Base-by-base conservation (phyloP, 2,888 invertebrate species). In the Pimpla rufipes region DNA sequence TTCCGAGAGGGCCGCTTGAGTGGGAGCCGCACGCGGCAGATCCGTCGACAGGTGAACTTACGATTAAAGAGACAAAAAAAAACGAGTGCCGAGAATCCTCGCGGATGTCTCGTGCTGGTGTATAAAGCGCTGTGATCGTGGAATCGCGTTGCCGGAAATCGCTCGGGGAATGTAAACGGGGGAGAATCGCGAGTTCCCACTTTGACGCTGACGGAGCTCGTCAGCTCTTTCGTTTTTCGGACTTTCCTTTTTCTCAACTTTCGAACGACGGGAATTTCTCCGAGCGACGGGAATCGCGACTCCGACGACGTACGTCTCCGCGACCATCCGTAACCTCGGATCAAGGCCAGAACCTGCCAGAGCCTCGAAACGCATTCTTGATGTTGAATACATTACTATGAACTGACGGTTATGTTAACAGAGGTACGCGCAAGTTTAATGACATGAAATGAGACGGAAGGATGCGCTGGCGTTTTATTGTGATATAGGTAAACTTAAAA, bases 281-380 rank as follows among this genome's bases (percentile, higher is more conserved):
- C 50, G 47, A 47, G 37, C 50, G 62, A 62, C n/a, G 59, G 74
- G 45, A 62, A 59, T 47, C 62, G 82, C 75, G 80, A 85, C 52
- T 84, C 81, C 74, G 81, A 70, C 83, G 83, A 87, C 84, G 85
- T 85, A 87, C 87, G 88, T 88, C 88, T 87, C 85, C 84, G 88
- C 87, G 87, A 90, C 80, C 87, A 89, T 89, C 88, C 88, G 87
- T 87, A 82, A 86, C 85, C 84, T 88, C 85, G 88, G 85, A 87
- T 88, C 89, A 89, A 88, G 91, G 89, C 90, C 90, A 90, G 89
- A 92, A 92, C 90, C 90, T 92, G 91, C 91, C 91, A 91, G 90
- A 90, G 88, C 89, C 88, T 89, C 85, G 85, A 88, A 83, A 88
- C 88, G 88, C 90, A 90, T 88, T 89, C 88, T 87, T 78, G 84